Evolutionary conservation across 2,797 vertebrate species (phyloP), one percentile per base, ranked within the genome.

Genomic region (Gadopsis bispinosus): DNA sequence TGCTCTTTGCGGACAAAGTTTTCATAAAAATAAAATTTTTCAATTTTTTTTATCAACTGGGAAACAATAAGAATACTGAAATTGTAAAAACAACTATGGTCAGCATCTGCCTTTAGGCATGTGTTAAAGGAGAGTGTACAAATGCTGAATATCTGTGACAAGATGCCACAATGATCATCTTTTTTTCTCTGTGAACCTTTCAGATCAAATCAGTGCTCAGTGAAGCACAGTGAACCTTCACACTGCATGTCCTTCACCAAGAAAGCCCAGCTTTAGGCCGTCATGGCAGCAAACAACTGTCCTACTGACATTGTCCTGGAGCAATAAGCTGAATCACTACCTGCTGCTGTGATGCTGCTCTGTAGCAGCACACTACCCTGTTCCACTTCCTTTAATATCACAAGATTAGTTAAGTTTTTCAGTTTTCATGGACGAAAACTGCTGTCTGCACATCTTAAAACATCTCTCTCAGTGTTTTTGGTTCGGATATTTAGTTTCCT

Each of bases 1-100:
- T 31, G 37, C 50, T 68, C 74, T 56, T 22, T 55, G 66, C 76
- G 75, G 74, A 79, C 78, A 62, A 39, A 43, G 8, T 35, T n/a
- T n/a, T n/a, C n/a, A n/a, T n/a, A n/a, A n/a, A n/a, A n/a, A n/a
- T n/a, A n/a, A n/a, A n/a, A n/a, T n/a, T n/a, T n/a, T n/a, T n/a
- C n/a, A n/a, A n/a, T n/a, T n/a, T 0, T 53, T 64, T 64, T 66
- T 20, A 1, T 31, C 17, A 71, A 26, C 31, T 22, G 31, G 26
- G 37, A 64, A 62, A 61, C 19, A 22, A 59, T 59, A 48, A n/a
- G 19, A 61, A 58, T 12, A 43, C 12, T 3, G n/a, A 10, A 9
- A 26, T 11, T 26, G 22, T 62, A n/a, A n/a, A 76, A 77, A 60
- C 8, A 31, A 48, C 29, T 31, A 7, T 31, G 3, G 5, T 53